These are phyloP conservation scores for Anarhynchus alexandrinus DNA, from an alignment of 2,113 vertebrate species.

Conservation along the genomic window DNA sequence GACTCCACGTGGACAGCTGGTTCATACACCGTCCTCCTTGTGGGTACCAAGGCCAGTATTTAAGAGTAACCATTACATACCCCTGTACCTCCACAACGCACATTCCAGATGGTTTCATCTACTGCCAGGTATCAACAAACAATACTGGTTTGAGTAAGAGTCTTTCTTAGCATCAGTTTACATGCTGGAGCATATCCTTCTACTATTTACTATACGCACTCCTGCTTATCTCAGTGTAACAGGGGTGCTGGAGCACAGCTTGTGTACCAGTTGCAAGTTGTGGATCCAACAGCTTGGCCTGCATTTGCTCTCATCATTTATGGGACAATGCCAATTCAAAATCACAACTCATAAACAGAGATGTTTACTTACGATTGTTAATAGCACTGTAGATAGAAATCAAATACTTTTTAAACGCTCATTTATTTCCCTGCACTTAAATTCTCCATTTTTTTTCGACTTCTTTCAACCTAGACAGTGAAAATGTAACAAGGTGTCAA, in stretches of 20 bases:
- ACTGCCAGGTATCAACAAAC: neutral
- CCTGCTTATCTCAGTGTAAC: neutral
- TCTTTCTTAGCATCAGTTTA: neutral
- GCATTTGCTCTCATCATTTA: neutral
- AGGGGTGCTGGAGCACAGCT: neutral
- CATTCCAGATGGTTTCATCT: neutral
- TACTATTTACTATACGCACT: neutral
- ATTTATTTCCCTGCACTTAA: neutral
- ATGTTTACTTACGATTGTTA: neutral
- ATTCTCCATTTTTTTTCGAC: neutral
- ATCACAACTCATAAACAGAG: neutral
- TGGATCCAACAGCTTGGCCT: neutral
- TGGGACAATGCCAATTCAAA: conserved; percentile 1
- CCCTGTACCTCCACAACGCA: fast-evolving
- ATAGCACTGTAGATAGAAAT: neutral
- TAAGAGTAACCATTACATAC: neutral
- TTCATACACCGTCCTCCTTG: fast-evolving
- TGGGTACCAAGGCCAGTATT: neutral
- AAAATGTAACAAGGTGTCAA: neutral
- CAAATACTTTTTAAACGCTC: neutral
- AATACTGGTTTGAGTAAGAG: neutral
- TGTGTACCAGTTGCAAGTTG: neutral
- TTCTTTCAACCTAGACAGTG: neutral
- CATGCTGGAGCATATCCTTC: neutral
- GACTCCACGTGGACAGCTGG: fast-evolving